Base-by-base conservation (phyloP, 1,140 invertebrate species). In the Orussus abietinus region DNA sequence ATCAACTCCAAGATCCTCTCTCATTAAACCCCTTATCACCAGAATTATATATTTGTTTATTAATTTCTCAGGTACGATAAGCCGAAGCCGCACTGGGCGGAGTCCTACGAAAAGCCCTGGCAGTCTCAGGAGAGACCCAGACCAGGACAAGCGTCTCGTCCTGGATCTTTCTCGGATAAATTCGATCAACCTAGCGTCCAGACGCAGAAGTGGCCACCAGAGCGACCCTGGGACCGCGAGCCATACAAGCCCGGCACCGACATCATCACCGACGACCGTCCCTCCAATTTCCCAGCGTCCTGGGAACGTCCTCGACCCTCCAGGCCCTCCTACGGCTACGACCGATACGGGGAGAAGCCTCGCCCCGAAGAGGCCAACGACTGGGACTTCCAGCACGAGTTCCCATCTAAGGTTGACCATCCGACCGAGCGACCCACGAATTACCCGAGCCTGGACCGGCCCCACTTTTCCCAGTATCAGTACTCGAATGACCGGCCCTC, bases 181-280 rank as follows among this genome's bases (percentile, higher is more conserved):
- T 61, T 58, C 32, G 58, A 63, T 4, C 51, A 59, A 1, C n/a
- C n/a, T n/a, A n/a, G n/a, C n/a, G n/a, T 42, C 14, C 62, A 69
- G 18, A 57, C 64, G 0, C 64, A 74, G 42, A 74, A 70, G 13
- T 71, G 72, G 72, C 69, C 69, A 0, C 62, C 67, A 6, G 71
- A 74, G 37, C 47, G 56, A 6, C 64, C 65, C 2, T 69, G 60
- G 66, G 64, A 72, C 38, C 59, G 62, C 11, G 62, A 64, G 37
- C 19, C 45, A 0, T 51, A 58, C 11, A 34, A 26, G 4, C 57
- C 31, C 1, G 44, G 35, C 10, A 53, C 47, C 4, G 77, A 79
- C 11, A 80, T 87, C 19, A 80, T 85, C 30, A 86, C 84, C 0
- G 85, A 86, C 56, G 75, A 78, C 11, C 69, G 76, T 31, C 83